Evolutionary conservation across 2,797 vertebrate genomes (phyloP).

Genomic region (Parotocinclus haroldoi): DNA sequence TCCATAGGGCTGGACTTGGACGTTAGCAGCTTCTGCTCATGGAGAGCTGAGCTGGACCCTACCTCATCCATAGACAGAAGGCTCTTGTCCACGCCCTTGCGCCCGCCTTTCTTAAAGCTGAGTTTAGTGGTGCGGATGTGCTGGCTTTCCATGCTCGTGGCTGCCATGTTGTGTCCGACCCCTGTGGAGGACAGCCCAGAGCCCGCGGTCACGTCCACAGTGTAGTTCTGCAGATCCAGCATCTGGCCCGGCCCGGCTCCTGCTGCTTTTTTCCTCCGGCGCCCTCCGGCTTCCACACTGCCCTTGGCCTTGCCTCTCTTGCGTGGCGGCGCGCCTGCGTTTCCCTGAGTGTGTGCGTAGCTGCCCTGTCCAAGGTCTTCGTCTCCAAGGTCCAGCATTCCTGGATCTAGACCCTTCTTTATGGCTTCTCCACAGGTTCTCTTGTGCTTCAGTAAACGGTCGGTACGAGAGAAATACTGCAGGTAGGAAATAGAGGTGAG

Average conservation of each 20-base stretch:
- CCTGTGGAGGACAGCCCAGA: conserved; percentile 57
- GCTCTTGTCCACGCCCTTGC: conserved; percentile 85
- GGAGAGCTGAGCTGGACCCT: conserved; percentile 61
- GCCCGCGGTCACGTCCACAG: conserved; percentile 80
- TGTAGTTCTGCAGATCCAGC: conserved; percentile 82
- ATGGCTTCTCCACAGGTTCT: conserved; percentile 98
- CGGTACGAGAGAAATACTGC: conserved; percentile 98
- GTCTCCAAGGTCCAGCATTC: conserved; percentile 80
- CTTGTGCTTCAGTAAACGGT: conserved; percentile 99
- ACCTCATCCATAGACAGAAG: conserved; percentile 77
- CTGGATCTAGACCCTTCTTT: conserved; percentile 90
- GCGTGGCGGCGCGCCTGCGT: conserved; percentile 82
- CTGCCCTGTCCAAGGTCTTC: conserved; percentile 85
- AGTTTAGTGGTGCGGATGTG: conserved; percentile 87
- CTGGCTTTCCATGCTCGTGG: conserved; percentile 74
- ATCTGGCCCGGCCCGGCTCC: conserved; percentile 56
- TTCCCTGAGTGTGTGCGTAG: conserved; percentile 93
- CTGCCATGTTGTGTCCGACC: conserved; percentile 64
- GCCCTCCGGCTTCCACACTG: conserved; percentile 80
- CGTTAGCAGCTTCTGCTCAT: conserved; percentile 83
- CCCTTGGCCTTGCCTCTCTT: conserved; percentile 92
- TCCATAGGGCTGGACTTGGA: conserved; percentile 83
- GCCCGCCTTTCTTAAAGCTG: conserved; percentile 87
- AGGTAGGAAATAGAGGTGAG: background rate
- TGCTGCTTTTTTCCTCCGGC: conserved; percentile 83